Evolutionary conservation across 2,797 vertebrate species (phyloP).

Genomic region (Falco biarmicus): DNA sequence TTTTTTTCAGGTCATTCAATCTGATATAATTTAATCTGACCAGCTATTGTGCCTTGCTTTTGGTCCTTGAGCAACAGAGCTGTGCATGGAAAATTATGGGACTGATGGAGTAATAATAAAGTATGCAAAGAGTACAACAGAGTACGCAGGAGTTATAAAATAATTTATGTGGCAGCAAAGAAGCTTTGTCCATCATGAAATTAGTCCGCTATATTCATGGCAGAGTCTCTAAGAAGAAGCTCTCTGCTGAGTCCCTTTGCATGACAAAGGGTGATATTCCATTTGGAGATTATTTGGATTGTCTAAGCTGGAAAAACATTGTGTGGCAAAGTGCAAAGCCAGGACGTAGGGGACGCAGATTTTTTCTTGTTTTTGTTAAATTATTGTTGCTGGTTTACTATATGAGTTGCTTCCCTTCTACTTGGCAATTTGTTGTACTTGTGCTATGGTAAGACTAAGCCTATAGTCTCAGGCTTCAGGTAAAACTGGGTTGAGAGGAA

Average conservation of each 20-base stretch:
- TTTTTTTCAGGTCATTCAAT: neutral
- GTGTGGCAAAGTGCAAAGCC: neutral
- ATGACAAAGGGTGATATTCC: neutral
- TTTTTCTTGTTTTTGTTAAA: neutral
- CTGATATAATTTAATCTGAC: neutral
- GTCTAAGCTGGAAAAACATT: neutral
- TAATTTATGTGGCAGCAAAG: neutral
- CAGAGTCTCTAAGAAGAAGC: neutral
- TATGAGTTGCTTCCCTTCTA: neutral
- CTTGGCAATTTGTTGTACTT: neutral
- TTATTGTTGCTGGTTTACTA: neutral
- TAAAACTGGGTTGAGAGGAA: neutral
- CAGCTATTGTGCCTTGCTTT: neutral
- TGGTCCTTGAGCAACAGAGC: neutral
- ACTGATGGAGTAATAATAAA: neutral
- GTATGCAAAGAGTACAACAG: neutral
- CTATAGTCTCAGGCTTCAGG: neutral
- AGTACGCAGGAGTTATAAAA: neutral
- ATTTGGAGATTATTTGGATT: neutral
- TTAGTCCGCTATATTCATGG: neutral
- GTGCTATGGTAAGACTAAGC: neutral
- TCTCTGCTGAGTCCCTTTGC: neutral
- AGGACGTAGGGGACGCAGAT: neutral
- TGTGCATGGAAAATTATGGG: neutral
- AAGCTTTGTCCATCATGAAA: neutral